Percentiles rank a stretch among this genome's conserved stretches.
phyloP scores from a whole-genome alignment of 2,113 vertebrate genomes.

The Polypterus senegalus region DNA sequence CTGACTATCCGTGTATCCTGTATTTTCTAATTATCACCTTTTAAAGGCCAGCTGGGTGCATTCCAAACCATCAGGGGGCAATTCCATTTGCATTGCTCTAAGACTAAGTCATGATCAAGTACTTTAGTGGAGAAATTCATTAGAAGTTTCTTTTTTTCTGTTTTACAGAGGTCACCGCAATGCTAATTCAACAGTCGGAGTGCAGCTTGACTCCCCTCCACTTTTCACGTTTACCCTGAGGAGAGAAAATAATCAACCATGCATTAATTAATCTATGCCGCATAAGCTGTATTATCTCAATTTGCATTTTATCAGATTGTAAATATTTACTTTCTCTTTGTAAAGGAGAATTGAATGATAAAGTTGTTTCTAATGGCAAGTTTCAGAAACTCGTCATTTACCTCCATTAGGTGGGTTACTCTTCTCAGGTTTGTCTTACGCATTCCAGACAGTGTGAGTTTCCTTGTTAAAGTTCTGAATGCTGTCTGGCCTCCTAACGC shows the following conservation, averaged over 20 bases:
- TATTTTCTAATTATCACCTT: constrained; percentile 99
- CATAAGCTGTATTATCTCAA: constrained; percentile 37
- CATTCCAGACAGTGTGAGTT: no score
- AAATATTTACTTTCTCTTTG: not conserved
- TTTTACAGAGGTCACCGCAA: constrained; percentile 45
- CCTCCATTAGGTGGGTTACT: no score
- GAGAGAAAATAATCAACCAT: constrained; percentile 1
- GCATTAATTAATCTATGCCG: constrained; percentile 25
- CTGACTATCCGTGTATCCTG: constrained; percentile 55
- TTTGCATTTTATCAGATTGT: constrained; percentile 27
- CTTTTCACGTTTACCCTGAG: constrained; percentile 17
- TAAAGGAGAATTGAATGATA: not conserved
- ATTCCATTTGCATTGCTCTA: constrained; percentile 97
- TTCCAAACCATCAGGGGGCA: constrained; percentile 95
- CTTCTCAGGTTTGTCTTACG: no score
- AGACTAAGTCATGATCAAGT: constrained; percentile 93
- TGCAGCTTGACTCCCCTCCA: constrained; percentile 35
- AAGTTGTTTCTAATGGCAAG: no score
- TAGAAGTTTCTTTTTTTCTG: constrained; percentile 50
- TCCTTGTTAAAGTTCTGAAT: constrained; percentile 21
- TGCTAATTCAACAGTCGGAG: constrained; percentile 45
- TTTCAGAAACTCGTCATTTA: no score
- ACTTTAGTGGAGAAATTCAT: constrained; percentile 93
- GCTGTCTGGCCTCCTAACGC: constrained; percentile 1
- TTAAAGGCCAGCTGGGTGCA: constrained; percentile 98